phyloP scores from a whole-genome alignment of 2,113 vertebrate species.

The Xiphias gladius region DNA sequence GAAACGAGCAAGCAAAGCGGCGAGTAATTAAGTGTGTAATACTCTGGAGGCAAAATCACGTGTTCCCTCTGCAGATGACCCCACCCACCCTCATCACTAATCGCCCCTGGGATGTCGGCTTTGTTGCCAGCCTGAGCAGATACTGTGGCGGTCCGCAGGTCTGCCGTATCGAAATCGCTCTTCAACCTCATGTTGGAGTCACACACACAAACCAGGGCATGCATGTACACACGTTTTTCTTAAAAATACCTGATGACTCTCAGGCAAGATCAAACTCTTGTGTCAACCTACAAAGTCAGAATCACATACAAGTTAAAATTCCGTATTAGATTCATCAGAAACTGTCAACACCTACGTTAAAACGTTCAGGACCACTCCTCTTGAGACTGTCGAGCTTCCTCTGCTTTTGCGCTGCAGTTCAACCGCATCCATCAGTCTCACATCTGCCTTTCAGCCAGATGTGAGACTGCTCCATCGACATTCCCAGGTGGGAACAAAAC shows the following conservation, averaged over 20 bases:
- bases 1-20: background rate
- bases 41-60: background rate
- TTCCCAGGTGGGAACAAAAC: background rate
- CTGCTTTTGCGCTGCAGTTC: no score
- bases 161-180: constrained; percentile 29
- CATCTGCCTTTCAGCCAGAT: background rate
- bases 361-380: background rate
- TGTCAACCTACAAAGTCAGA: background rate
- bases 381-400: background rate
- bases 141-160: constrained; percentile 48
- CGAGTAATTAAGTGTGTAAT: background rate
- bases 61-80: background rate
- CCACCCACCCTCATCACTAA: background rate
- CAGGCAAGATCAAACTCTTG: background rate
- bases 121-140: constrained; percentile 54
- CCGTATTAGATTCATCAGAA: background rate
- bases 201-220: background rate
- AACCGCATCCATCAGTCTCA: background rate
- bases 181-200: background rate
- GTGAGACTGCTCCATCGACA: background rate
- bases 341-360: background rate
- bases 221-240: background rate
- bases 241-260: background rate
- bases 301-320: background rate
- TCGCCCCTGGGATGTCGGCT: background rate